phyloP scores from a whole-genome alignment of 2,888 invertebrate species.

The Endomychus coccineus region DNA sequence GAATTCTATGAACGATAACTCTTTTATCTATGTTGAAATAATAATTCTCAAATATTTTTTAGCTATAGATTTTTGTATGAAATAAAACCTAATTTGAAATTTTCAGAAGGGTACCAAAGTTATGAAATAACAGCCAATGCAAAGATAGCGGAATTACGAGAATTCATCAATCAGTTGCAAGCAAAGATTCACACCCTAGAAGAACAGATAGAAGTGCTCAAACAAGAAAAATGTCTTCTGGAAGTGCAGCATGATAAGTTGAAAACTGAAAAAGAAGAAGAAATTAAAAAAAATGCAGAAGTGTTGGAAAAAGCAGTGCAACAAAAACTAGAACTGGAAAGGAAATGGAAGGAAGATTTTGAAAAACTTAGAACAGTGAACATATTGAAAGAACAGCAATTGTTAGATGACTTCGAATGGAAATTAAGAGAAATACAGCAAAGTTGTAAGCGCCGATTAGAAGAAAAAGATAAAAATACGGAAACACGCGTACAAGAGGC shows the following conservation, averaged over 20 bases:
- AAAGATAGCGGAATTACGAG: constrained; percentile 44
- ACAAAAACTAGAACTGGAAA: constrained; percentile 51
- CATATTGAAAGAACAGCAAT: constrained; percentile 62
- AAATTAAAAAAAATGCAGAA: constrained; percentile 50
- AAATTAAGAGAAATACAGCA: constrained; percentile 70
- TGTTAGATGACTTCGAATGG: constrained; percentile 78
- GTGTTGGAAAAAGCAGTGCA: constrained; percentile 55
- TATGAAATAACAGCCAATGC: constrained; percentile 37
- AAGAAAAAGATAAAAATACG: constrained; percentile 54
- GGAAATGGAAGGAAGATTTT: constrained; percentile 60
- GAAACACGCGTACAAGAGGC: constrained; percentile 48
- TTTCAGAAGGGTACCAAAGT: constrained; percentile 32
- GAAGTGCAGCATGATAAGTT: constrained; percentile 39
- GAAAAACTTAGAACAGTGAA: constrained; percentile 60
- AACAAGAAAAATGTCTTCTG: constrained; percentile 45
- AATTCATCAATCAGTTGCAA: constrained; percentile 44
- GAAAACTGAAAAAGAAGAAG: constrained; percentile 42
- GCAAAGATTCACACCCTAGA: constrained; percentile 48
- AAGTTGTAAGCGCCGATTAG: constrained; percentile 54
- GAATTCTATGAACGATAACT: no score
- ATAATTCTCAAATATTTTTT: no score
- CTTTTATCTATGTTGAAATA: no score
- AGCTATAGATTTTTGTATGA: no score
- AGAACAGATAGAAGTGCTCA: constrained; percentile 43
- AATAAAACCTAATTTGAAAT: no score